These are phyloP conservation scores for Gryllus longicercus DNA, from an alignment of 2,888 invertebrate species.

Conservation along the genomic window DNA sequence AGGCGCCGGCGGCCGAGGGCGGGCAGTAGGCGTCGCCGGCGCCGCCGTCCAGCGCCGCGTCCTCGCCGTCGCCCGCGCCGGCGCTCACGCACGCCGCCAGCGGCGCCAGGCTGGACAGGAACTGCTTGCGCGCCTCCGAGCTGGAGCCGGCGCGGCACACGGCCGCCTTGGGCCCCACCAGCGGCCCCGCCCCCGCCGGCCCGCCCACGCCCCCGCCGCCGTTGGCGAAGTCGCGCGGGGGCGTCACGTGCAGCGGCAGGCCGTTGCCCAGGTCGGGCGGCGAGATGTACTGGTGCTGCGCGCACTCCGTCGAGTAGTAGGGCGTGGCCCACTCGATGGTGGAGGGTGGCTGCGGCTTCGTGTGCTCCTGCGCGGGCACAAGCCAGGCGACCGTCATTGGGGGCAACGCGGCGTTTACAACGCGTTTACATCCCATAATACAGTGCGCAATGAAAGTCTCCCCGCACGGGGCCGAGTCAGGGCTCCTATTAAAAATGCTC, in stretches of 20 bases:
- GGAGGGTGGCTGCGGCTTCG: not conserved
- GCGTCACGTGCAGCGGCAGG: slow-evolving; percentile 26
- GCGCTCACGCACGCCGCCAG: slow-evolving; percentile 71
- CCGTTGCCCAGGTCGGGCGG: slow-evolving; percentile 58
- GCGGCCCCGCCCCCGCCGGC: not conserved
- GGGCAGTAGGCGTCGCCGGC: slow-evolving; percentile 39
- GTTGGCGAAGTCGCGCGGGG: slow-evolving; percentile 29
- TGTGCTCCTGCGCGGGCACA: not conserved
- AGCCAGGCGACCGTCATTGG: no score
- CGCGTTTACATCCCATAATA: no score
- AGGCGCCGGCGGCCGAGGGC: slow-evolving; percentile 19
- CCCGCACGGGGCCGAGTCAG: no score
- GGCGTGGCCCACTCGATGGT: not conserved
- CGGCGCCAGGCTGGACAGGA: slow-evolving; percentile 73
- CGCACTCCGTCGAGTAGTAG: slow-evolving; percentile 3
- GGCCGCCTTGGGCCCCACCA: slow-evolving; percentile 41
- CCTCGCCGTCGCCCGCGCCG: slow-evolving; percentile 35
- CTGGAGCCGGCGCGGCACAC: slow-evolving; percentile 47
- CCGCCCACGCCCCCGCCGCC: not conserved
- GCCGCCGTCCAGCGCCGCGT: slow-evolving; percentile 48
- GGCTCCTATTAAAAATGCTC: no score
- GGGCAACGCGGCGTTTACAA: no score
- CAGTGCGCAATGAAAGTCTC: no score
- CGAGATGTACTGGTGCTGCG: slow-evolving; percentile 32
- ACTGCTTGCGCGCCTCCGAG: slow-evolving; percentile 69